These are phyloP conservation scores for Coregonus ussuriensis DNA, from an alignment of 2,797 vertebrate genomes.

Conservation along the genomic window DNA sequence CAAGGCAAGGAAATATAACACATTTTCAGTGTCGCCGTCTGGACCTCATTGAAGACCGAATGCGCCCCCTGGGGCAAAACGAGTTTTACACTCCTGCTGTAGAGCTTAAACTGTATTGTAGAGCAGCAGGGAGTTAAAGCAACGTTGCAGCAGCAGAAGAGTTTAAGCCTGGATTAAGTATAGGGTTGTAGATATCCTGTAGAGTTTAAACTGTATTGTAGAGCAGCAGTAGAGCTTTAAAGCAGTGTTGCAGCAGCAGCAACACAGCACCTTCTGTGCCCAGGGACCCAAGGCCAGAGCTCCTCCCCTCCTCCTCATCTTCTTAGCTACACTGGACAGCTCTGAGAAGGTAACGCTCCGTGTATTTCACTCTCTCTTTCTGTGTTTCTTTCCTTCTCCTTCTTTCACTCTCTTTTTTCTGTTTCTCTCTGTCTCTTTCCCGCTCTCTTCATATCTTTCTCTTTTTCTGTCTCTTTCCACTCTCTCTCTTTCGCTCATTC, in stretches of 20 bases:
- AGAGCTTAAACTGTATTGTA: neutral
- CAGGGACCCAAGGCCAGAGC: constrained; percentile 86
- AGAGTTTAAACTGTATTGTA: neutral
- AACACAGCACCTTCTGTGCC: constrained; percentile 84
- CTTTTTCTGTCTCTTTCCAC: constrained; percentile 18
- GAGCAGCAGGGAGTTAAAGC: neutral
- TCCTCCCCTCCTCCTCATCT: constrained; percentile 69
- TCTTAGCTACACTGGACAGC: constrained; percentile 49
- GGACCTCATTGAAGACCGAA: too few species aligned
- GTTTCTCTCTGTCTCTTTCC: constrained; percentile 49
- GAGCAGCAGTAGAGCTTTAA: neutral
- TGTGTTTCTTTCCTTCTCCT: constrained; percentile 14
- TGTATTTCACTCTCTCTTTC: neutral
- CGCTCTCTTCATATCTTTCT: constrained; percentile 17
- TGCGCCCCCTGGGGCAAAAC: too few species aligned
- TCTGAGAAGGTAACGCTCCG: neutral
- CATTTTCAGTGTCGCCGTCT: too few species aligned
- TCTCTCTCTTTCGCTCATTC: constrained; percentile 4
- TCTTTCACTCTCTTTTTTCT: constrained; percentile 14
- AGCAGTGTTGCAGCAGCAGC: constrained; percentile 21
- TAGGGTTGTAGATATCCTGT: neutral
- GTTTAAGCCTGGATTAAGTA: neutral
- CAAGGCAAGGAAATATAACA: too few species aligned
- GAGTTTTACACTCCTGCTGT: too few species aligned
- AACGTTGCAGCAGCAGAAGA: neutral